These are phyloP conservation scores for Eremophila alpestris DNA, from an alignment of 2,797 vertebrate genomes.

Conservation along the genomic window DNA sequence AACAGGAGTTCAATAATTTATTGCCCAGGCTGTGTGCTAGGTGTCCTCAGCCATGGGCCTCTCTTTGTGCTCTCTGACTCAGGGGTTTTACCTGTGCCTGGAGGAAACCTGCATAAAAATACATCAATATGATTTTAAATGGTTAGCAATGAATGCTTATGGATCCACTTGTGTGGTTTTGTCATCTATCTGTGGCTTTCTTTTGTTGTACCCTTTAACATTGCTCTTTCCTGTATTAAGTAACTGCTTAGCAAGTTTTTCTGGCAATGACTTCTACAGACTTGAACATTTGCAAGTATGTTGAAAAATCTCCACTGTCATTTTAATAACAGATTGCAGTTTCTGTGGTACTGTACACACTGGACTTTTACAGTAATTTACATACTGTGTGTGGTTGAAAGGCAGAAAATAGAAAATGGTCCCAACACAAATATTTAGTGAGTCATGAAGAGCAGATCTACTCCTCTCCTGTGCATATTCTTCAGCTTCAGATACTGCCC, in stretches of 20 bases:
- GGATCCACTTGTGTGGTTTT: neutral
- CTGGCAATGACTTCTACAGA: neutral
- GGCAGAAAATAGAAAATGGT: neutral
- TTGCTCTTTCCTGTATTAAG: neutral
- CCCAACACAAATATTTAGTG: neutral
- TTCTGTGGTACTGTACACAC: neutral
- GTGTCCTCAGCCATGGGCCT: neutral
- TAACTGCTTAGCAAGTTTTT: neutral
- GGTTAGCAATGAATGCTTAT: neutral
- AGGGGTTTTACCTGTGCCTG: neutral
- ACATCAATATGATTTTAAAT: neutral
- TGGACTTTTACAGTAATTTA: neutral
- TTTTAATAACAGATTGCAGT: neutral
- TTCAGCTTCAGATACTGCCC: neutral
- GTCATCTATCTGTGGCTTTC: neutral
- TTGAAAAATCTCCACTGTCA: neutral
- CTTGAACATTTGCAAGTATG: neutral
- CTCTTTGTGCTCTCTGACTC: neutral
- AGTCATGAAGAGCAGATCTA: neutral
- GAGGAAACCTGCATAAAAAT: neutral
- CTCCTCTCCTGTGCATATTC: accelerated
- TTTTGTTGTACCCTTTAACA: neutral
- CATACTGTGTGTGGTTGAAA: neutral
- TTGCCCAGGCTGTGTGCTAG: neutral
- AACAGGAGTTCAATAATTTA: slow-evolving; percentile 3